These are phyloP conservation scores for Lacanobia oleracea DNA, from an alignment of 2,888 invertebrate genomes.

Conservation along the genomic window DNA sequence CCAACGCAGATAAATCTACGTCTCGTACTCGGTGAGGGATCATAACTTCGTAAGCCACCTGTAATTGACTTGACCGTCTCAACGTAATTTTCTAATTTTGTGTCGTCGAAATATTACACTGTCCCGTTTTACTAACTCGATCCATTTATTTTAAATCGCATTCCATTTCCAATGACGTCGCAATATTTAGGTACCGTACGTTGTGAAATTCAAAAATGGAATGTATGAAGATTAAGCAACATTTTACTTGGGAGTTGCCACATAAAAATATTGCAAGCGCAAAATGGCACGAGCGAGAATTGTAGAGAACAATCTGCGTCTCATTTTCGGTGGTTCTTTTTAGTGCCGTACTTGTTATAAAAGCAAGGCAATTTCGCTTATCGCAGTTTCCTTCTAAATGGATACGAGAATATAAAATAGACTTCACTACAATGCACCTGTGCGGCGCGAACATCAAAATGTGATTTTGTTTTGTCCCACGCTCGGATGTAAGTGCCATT, in stretches of 20 bases:
- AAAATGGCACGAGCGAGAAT: slow-evolving; percentile 58
- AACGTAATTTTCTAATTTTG: slow-evolving; percentile 76
- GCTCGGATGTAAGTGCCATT: slow-evolving; percentile 60
- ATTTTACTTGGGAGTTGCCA: slow-evolving; percentile 55
- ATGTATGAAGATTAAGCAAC: slow-evolving; percentile 57
- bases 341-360: slow-evolving; percentile 66
- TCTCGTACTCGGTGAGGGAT: slow-evolving; percentile 74
- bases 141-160: slow-evolving; percentile 66
- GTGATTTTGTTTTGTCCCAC: slow-evolving; percentile 62
- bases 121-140: slow-evolving; percentile 64
- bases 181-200: slow-evolving; percentile 26
- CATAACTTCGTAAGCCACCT: slow-evolving; percentile 84
- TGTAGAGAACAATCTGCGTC: slow-evolving; percentile 64
- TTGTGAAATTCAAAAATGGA: slow-evolving; percentile 52
- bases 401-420: slow-evolving; percentile 67
- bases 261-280: slow-evolving; percentile 61
- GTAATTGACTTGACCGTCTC: slow-evolving; percentile 79
- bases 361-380: slow-evolving; percentile 73
- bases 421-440: slow-evolving; percentile 61
- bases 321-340: slow-evolving; percentile 68
- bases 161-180: slow-evolving; percentile 40
- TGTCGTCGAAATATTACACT: slow-evolving; percentile 60
- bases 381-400: slow-evolving; percentile 69
- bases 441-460: slow-evolving; percentile 56
- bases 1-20: slow-evolving; percentile 81